Base-by-base conservation (phyloP, 2,888 invertebrate genomes). In the Candidula unifasciata region DNA sequence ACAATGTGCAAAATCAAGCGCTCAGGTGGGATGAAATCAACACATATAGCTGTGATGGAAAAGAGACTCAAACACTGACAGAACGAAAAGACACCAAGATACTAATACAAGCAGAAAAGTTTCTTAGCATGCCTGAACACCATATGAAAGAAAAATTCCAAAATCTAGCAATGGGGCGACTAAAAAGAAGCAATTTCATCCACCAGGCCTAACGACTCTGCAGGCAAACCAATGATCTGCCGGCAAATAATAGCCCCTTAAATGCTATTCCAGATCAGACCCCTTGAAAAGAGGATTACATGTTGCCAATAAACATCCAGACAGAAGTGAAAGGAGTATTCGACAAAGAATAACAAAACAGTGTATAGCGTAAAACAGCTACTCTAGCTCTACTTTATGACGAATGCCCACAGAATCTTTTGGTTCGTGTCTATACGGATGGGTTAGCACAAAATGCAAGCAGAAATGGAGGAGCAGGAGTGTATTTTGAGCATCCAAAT, bases 281-380 rank as follows among this genome's bases (percentile, higher is more conserved):
- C 13, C 44, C 44, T 10, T 44, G 44, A 13, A 44, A 44, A 60
- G n/a, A 60, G 5, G 60, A 24, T 13, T 5, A 21, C 18, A 60
- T 13, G 5, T 21, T n/a, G 18, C 21, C 60, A 21, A 2, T 60
- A 60, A 13, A 60, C 10, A 71, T 71, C 13, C 71, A 71, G 37
- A 71, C 71, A 37, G 5, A 71, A 37, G 71, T 71, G 37, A 71
- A 21, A 71, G 71, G 71, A 71, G 37, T 71, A 71, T 24, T 71
- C 5, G 37, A 37, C 71, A 37, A 71, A 16, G 71, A 71, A 10
- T 35, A 71, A 21, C 71, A 21, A 37, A 71, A 71, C n/a, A 71
- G 71, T 37, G 24, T 71, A 8, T 37, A 71, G 24, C 35, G 71
- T 1, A 71, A 16, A 27, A 37, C 37, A 71, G 37, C 37, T 3